These are phyloP conservation scores for Sebastes hubbsi DNA, from an alignment of 2,797 vertebrate species.

Conservation along the genomic window DNA sequence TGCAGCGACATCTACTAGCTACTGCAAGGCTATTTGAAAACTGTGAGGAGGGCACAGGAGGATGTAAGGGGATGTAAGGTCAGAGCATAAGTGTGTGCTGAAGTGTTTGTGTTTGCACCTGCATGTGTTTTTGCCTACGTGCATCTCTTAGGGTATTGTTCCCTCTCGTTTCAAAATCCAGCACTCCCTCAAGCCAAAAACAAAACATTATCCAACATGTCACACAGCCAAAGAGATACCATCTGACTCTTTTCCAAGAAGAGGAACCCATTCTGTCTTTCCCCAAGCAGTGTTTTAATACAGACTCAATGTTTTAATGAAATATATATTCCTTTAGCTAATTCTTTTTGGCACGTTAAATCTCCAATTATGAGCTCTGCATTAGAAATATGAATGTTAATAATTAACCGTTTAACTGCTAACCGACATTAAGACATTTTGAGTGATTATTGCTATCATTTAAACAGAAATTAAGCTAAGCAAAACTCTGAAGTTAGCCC, in stretches of 20 bases:
- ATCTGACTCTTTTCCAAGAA: slow-evolving; percentile 32
- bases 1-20: slow-evolving; percentile 54
- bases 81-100: slow-evolving; percentile 9
- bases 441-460: not conserved
- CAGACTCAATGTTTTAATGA: not conserved
- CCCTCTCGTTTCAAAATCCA: slow-evolving; percentile 25
- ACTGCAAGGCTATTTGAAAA: slow-evolving; percentile 63
- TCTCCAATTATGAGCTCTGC: not conserved
- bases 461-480: not conserved
- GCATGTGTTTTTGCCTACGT: not conserved
- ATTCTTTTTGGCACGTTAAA: not conserved
- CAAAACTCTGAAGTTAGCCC: too few species aligned
- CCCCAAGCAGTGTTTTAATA: not conserved
- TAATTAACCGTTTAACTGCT: not conserved
- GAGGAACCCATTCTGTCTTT: not conserved
- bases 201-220: slow-evolving; percentile 44
- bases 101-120: not conserved
- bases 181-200: slow-evolving; percentile 36
- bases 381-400: not conserved
- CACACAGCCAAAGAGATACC: slow-evolving; percentile 36
- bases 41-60: slow-evolving; percentile 54
- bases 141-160: slow-evolving; percentile 31
- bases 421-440: too few species aligned
- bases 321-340: not conserved
- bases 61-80: slow-evolving; percentile 48